Evolutionary conservation across 2,797 vertebrate species (phyloP), one percentile per base, ranked within the genome.

Genomic region (Philypnodon macrostomus): DNA sequence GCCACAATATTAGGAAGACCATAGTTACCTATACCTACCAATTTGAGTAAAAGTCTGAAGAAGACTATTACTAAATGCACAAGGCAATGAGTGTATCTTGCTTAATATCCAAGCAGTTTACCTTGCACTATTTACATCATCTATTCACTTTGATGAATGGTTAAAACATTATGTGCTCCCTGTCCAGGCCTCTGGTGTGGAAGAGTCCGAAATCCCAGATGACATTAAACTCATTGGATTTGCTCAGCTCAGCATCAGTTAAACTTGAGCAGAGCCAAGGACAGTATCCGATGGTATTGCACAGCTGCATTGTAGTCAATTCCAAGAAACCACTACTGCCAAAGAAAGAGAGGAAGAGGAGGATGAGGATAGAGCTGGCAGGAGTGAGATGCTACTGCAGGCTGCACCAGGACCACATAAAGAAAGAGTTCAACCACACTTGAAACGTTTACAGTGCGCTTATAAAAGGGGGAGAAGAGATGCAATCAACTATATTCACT

Each of bases 171-270:
- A 19, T 15, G 40, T 48, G 10, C 35, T 37, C 68, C 33, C 81
- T 77, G 79, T 57, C 8, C 72, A 97, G 95, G 95, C 95, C 0
- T 97, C 95, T 59, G 93, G 95, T 13, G 85, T 95, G 0, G 95
- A 97, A 55, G 92, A 93, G 67, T 95, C 93, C 0, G 95, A 97
- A 85, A 94, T 97, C 71, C 94, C 95, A 0, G 95, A 97, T 33
- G 95, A 97, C 54, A 74, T 94, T 64, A 97, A 97, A 84, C 93
- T 97, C 51, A 90, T 97, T 80, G 95, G 95, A 80, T 97, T 97
- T 81, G 95, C 95, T 51, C 95, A 97, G 86, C 95, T 97, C 86
- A 97, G 94, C 90, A 96, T 97, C 89, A 97, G 93, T 88, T 95
- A 93, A 87, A 78, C 72, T 41, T 48, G 57, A 67, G 63, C 49